These are phyloP conservation scores for Adelosebastes latens DNA, from an alignment of 2,797 vertebrate species.

Conservation along the genomic window DNA sequence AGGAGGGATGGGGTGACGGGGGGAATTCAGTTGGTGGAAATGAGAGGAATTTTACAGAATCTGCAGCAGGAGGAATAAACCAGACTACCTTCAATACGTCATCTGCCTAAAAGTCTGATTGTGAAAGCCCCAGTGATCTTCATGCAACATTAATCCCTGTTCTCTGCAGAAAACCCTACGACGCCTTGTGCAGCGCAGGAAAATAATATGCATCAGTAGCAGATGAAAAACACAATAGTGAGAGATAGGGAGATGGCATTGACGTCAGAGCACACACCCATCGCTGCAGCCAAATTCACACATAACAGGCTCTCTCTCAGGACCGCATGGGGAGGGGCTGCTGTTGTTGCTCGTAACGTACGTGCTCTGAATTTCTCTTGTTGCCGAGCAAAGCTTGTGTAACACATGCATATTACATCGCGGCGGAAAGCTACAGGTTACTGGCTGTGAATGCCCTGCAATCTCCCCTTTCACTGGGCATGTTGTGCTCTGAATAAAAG, in stretches of 20 bases:
- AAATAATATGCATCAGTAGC: constrained; percentile 41
- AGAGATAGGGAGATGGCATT: constrained; percentile 55
- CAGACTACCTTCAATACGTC: constrained; percentile 34
- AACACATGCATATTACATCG: constrained; percentile 65
- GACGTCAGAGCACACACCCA: constrained; percentile 82
- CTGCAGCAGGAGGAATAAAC: constrained; percentile 47
- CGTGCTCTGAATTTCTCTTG: constrained; percentile 75
- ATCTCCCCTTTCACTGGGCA: neutral
- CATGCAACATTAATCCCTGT: constrained; percentile 40
- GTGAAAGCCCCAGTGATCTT: constrained; percentile 50
- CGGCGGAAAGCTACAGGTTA: constrained; percentile 64
- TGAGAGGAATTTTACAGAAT: constrained; percentile 74
- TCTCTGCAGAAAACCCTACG: constrained; percentile 9
- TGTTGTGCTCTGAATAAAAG: neutral
- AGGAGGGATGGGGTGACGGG: constrained; percentile 50
- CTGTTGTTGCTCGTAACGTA: constrained; percentile 69
- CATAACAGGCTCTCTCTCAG: constrained; percentile 66
- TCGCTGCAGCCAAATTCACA: constrained; percentile 74
- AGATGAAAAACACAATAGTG: constrained; percentile 41
- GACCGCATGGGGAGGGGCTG: constrained; percentile 76
- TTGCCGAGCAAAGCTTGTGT: constrained; percentile 67
- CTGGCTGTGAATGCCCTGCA: constrained; percentile 16
- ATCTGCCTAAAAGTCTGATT: constrained; percentile 58
- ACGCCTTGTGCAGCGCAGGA: constrained; percentile 6
- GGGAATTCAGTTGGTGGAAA: constrained; percentile 66